Conservation (phyloP, 2,113 vertebrate genomes). For the Porphyrio hochstetteri region DNA sequence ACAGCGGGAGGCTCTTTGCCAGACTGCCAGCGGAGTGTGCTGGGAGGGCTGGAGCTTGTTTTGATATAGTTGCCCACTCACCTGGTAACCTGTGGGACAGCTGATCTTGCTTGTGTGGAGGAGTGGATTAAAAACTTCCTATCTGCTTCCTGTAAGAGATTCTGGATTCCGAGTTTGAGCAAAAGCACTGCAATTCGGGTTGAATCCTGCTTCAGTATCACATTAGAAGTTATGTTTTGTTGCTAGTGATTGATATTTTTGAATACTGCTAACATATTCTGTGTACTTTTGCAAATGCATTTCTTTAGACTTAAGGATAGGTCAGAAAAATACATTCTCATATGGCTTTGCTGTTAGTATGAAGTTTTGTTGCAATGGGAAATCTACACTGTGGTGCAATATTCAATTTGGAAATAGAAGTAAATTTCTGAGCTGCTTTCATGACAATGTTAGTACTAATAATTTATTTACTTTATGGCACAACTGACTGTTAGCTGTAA, state of each 20-base stretch:
- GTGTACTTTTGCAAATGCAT: not conserved
- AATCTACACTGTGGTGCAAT: not conserved
- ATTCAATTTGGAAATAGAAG: not conserved
- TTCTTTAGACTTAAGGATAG: not conserved
- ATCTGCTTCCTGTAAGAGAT: not conserved
- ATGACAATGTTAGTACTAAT: not conserved
- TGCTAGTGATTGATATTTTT: not conserved
- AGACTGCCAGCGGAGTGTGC: not conserved
- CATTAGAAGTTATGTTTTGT: not conserved
- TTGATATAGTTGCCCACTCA: not conserved
- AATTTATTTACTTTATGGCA: not conserved
- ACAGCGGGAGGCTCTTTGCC: not conserved
- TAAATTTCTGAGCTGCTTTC: not conserved
- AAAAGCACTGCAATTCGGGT: not conserved
- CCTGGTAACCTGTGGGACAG: not conserved
- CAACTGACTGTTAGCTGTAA: not conserved
- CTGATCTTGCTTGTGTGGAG: not conserved
- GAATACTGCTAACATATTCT: not conserved
- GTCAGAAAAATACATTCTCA: not conserved
- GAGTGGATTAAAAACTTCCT: not conserved
- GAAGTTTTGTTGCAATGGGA: not conserved
- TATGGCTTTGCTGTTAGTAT: not conserved
- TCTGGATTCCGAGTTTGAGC: not conserved
- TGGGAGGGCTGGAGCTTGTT: not conserved
- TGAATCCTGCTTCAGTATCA: not conserved